These are phyloP conservation scores for Leguminivora glycinivorella DNA, from an alignment of 1,140 invertebrate species.

Conservation along the genomic window DNA sequence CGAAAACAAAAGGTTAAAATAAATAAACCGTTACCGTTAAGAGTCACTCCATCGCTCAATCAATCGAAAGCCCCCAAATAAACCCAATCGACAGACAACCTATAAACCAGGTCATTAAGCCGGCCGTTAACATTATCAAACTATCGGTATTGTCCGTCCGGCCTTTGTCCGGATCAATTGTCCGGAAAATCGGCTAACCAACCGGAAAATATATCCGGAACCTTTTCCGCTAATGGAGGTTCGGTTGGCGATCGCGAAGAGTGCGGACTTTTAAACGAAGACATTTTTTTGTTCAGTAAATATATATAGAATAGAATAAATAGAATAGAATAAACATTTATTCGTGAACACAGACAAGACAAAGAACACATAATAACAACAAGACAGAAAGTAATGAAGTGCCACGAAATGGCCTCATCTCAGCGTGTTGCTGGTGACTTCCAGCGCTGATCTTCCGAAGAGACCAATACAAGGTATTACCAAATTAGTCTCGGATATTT, in stretches of 20 bases:
- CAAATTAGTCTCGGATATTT: too few relatives aligned
- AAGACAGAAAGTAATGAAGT: too few relatives aligned
- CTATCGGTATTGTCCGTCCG: conserved; percentile 66
- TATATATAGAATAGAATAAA: not conserved
- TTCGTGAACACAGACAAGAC: too few relatives aligned
- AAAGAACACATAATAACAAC: too few relatives aligned
- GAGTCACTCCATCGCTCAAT: not conserved
- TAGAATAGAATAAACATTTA: too few relatives aligned
- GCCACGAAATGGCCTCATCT: too few relatives aligned
- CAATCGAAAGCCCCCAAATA: not conserved
- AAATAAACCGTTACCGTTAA: not conserved
- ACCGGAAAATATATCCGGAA: conserved; percentile 70
- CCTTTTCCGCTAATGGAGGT: conserved; percentile 55
- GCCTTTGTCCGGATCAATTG: conserved; percentile 71
- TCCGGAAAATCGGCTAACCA: conserved; percentile 72
- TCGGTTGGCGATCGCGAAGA: not conserved
- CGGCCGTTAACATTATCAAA: conserved; percentile 71
- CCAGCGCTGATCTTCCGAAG: too few relatives aligned
- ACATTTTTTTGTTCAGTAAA: not conserved
- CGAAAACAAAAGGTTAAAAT: too few relatives aligned
- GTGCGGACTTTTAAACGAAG: not conserved
- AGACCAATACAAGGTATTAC: too few relatives aligned
- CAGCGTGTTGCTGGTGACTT: too few relatives aligned
- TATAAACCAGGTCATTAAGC: conserved; percentile 46
- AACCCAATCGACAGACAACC: conserved; percentile 1